Evolutionary conservation across 2,113 vertebrate genomes (phyloP).

Genomic region (Ellobius talpinus): DNA sequence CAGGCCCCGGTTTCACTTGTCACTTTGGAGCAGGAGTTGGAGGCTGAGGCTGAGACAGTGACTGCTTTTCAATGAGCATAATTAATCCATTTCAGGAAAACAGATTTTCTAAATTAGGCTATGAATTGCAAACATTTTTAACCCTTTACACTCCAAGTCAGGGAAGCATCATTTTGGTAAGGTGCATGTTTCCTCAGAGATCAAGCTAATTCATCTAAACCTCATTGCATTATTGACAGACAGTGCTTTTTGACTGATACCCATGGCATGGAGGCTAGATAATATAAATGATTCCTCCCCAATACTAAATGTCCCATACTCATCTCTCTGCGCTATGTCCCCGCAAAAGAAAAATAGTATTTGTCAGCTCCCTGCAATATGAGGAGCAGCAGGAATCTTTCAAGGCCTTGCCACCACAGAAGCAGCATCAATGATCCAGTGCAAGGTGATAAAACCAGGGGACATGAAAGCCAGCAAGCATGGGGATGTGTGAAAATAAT

Average conservation of each 20-base stretch:
- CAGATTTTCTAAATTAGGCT: slow-evolving; percentile 77
- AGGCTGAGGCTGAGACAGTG: slow-evolving; percentile 71
- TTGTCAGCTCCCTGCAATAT: slow-evolving; percentile 60
- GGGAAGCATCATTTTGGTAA: slow-evolving; percentile 56
- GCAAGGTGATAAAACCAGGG: slow-evolving; percentile 71
- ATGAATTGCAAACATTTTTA: slow-evolving; percentile 54
- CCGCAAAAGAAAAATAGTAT: slow-evolving; percentile 59
- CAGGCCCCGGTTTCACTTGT: slow-evolving; percentile 81
- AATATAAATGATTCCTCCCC: slow-evolving; percentile 55
- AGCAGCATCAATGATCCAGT: slow-evolving; percentile 25
- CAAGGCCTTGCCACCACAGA: slow-evolving; percentile 8
- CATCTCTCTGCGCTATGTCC: slow-evolving; percentile 51
- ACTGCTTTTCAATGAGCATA: slow-evolving; percentile 68
- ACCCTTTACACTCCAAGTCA: slow-evolving; percentile 63
- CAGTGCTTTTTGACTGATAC: slow-evolving; percentile 64
- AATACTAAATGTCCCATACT: slow-evolving; percentile 59
- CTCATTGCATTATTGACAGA: slow-evolving; percentile 42
- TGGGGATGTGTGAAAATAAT: slow-evolving; percentile 59
- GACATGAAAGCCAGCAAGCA: slow-evolving; percentile 27
- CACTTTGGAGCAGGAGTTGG: slow-evolving; percentile 78
- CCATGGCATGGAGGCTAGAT: background rate
- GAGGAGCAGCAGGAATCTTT: slow-evolving; percentile 40
- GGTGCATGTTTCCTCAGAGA: slow-evolving; percentile 15
- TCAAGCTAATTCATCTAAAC: slow-evolving; percentile 40
- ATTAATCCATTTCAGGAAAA: slow-evolving; percentile 79